These are phyloP conservation scores for Crax fasciolata DNA, from an alignment of 2,797 vertebrate genomes.

Conservation along the genomic window DNA sequence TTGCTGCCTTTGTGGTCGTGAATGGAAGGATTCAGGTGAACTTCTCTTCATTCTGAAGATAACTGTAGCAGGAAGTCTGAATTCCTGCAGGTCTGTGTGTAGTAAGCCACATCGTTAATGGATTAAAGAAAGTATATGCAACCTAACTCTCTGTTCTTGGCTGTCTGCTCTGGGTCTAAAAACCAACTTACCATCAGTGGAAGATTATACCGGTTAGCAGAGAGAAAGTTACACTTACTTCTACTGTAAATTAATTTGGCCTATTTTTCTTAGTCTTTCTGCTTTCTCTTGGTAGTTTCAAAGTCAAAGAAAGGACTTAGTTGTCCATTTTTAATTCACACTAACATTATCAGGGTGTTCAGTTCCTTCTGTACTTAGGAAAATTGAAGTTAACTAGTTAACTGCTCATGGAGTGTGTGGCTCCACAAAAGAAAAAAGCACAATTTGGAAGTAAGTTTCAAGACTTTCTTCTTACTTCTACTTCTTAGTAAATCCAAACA, in stretches of 20 bases:
- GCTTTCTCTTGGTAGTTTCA: not conserved
- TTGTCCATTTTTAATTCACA: not conserved
- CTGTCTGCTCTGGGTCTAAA: not conserved
- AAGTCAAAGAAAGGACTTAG: not conserved
- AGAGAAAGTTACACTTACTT: constrained; percentile 17
- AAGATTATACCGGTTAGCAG: not conserved
- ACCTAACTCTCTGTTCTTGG: not conserved
- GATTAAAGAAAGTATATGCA: constrained; percentile 61
- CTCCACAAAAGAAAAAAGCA: not conserved
- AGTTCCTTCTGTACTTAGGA: not conserved
- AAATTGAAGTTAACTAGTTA: not conserved
- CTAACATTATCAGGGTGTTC: not conserved
- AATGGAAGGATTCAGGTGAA: constrained; percentile 57
- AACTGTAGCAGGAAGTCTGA: constrained; percentile 76
- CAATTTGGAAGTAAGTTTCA: not conserved
- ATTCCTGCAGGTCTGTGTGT: constrained; percentile 80
- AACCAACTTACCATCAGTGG: not conserved
- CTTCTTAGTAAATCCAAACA: not conserved
- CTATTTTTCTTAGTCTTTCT: constrained; percentile 25
- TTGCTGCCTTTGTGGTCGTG: constrained; percentile 39
- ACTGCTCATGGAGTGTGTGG: not conserved
- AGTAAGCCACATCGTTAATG: constrained; percentile 68
- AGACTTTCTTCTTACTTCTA: not conserved
- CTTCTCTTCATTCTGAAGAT: constrained; percentile 78
- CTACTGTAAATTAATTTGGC: not conserved